Base-by-base conservation (phyloP, 2,113 vertebrate species). In the Procavia capensis region DNA sequence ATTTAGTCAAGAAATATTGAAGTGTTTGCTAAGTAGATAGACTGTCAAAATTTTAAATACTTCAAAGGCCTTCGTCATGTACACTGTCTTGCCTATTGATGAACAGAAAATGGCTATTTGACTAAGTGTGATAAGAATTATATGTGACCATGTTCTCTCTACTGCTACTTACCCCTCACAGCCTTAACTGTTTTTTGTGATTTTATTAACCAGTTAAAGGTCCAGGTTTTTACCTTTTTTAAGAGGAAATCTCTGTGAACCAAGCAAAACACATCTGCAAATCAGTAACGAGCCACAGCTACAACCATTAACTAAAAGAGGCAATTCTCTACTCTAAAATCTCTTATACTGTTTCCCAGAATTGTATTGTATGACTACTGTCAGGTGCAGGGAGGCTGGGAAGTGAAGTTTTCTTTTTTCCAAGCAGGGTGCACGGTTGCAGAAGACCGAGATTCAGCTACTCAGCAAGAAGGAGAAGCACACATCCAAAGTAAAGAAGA, bases 121-220 rank as follows among this genome's bases (percentile, higher is more conserved):
- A 91, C 19, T 63, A 79, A 20, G 41, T 7, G 25, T 64, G 43
- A 45, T 54, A 92, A 75, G 39, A 78, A 68, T 75, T 86, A 34
- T 2, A 6, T 22, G 6, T 79, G 14, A 29, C 27, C 43, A 17
- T 70, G 16, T 84, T 93, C 39, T 81, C 93, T 54, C 63, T 76
- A 19, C 63, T 84, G 34, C 66, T 75, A 70, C 85, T 93, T 89
- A 47, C 41, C 19, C 75, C 68, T 70, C 31, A 85, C 81, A 27
- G 39, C 19, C 64, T 63, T 68, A 63, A 83, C 31, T 31, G 47
- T 43, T 39, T 64, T 25, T 75, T 84, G 34, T 59, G 64, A 92
- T 81, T 89, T 83, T 95, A 63, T 79, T 95, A 59, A n/a, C 27
- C 19, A 93, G n/a, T 91, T 83, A 47, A 86, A 85, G 31, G 81